Evolutionary conservation across 2,797 vertebrate genomes (phyloP).

Genomic region (Sebastes nivosus): DNA sequence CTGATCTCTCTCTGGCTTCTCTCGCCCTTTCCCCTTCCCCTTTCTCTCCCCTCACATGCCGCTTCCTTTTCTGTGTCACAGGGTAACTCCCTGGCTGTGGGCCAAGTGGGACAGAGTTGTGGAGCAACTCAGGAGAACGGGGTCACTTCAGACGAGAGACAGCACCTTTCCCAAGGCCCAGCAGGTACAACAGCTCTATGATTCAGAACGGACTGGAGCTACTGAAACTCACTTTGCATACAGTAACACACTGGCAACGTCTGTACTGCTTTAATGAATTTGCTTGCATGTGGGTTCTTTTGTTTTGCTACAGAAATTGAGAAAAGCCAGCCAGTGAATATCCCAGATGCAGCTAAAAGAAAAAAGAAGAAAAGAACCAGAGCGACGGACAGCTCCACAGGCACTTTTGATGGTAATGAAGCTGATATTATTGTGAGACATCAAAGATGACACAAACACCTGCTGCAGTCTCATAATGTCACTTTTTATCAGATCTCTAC

Average conservation of each 20-base stretch:
- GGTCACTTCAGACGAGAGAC: slow-evolving; percentile 49
- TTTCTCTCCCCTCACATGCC: neutral
- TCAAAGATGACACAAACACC: neutral
- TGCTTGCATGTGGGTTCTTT: neutral
- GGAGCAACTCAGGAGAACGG: slow-evolving; percentile 49
- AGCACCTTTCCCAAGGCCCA: slow-evolving; percentile 51
- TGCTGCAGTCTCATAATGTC: neutral
- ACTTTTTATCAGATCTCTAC: slow-evolving; percentile 87
- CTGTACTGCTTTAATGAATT: neutral
- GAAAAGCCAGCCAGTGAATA: slow-evolving; percentile 89
- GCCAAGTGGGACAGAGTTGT: slow-evolving; percentile 72
- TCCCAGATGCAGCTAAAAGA: slow-evolving; percentile 86
- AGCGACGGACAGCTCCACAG: slow-evolving; percentile 87
- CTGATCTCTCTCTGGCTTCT: slow-evolving; percentile 33
- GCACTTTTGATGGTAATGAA: slow-evolving; percentile 90
- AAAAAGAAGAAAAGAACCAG: slow-evolving; percentile 93
- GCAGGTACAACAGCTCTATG: slow-evolving; percentile 59
- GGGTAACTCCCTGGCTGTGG: slow-evolving; percentile 74
- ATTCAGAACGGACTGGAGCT: neutral
- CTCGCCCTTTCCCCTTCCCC: slow-evolving; percentile 20
- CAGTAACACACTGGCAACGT: neutral
- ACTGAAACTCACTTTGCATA: neutral
- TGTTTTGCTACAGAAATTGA: slow-evolving; percentile 83
- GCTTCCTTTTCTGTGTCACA: slow-evolving; percentile 65
- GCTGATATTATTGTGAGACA: neutral